phyloP scores from a whole-genome alignment of 2,113 vertebrate genomes.

The Aphyosemion australe region DNA sequence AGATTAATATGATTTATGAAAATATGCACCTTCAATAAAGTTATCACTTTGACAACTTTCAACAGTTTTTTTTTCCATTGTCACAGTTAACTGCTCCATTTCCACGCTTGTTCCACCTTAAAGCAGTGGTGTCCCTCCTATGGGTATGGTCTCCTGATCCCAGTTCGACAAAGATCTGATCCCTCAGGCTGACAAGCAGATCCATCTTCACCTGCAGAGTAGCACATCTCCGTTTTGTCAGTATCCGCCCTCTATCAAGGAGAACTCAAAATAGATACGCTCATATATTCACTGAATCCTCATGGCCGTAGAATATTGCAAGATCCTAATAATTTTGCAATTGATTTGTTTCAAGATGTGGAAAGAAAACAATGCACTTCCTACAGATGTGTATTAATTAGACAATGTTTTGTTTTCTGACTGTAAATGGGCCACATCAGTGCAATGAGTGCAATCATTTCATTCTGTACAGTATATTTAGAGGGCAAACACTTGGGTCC shows the following conservation, averaged over 20 bases:
- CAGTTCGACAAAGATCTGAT: slow-evolving; percentile 72
- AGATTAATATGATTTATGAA: slow-evolving; percentile 5
- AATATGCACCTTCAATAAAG: slow-evolving; percentile 23
- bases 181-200: slow-evolving; percentile 71
- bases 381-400: slow-evolving; percentile 11
- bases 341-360: slow-evolving; percentile 3
- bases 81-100: slow-evolving; percentile 53
- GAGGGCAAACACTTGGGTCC: slow-evolving; percentile 72
- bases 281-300: slow-evolving; percentile 43
- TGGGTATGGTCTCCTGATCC: slow-evolving; percentile 58
- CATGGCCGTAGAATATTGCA: not conserved
- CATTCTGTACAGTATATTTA: slow-evolving; percentile 71
- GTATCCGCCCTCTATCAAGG: slow-evolving; percentile 68
- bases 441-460: slow-evolving; percentile 53
- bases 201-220: slow-evolving; percentile 71
- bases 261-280: slow-evolving; percentile 63
- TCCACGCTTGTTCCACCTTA: slow-evolving; percentile 36
- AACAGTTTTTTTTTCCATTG: slow-evolving; percentile 40
- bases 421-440: slow-evolving; percentile 28
- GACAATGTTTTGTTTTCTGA: slow-evolving; percentile 26
- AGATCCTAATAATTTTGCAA: slow-evolving; percentile 1
- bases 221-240: slow-evolving; percentile 61
- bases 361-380: not conserved
- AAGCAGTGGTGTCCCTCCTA: slow-evolving; percentile 53
- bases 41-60: slow-evolving; percentile 49